Base-by-base conservation (phyloP, 2,888 invertebrate genomes). In the Nudaria mundana region DNA sequence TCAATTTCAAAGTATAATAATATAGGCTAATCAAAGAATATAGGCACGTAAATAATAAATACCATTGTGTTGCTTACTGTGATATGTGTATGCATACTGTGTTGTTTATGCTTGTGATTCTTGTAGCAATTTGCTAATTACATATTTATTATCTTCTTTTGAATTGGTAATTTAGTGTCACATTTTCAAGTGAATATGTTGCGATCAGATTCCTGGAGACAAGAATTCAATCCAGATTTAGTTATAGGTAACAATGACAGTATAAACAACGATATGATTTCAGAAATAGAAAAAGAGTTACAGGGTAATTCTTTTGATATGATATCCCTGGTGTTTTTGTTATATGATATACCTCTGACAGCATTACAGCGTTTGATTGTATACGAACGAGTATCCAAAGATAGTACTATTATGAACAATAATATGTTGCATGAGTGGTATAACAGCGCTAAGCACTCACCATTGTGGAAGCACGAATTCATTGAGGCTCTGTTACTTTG, bases 351-450 rank as follows among this genome's bases (percentile, higher is more conserved):
- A 7, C 81, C 87, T 0, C 77, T 81, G 42, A 84, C 83, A 2
- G 87, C 87, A 3, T 56, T 87, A 29, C 77, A 86, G 49, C 66
- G 80, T 6, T 66, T 87, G 4, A 64, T 70, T 22, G 70, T 86
- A 2, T 79, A 73, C 43, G 81, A 86, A 56, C 61, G 77, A 31
- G 65, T 83, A 13, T 70, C 71, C 1, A 74, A 63, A 40, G 81
- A 81, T 43, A 40, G 57, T n/a, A 51, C 63, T 3, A 56, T 57
- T 7, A 40, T 40, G 2, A 70, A 62, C 28, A 52, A 79, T 14
- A 77, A 81, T 48, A 60, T 87, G 35, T 55, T 88, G 2, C 75
- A 71, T 24, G 80, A 87, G 10, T 88, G 88, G 88, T 81, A 75
- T 1, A 55, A 69, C 4, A 63, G 73, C 26, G 74, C 76, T 2